Percentiles rank a stretch among this genome's conserved stretches.
These are phyloP conservation scores for Tachysurus vachellii DNA, from an alignment of 2,113 vertebrate species.

Conservation along the genomic window DNA sequence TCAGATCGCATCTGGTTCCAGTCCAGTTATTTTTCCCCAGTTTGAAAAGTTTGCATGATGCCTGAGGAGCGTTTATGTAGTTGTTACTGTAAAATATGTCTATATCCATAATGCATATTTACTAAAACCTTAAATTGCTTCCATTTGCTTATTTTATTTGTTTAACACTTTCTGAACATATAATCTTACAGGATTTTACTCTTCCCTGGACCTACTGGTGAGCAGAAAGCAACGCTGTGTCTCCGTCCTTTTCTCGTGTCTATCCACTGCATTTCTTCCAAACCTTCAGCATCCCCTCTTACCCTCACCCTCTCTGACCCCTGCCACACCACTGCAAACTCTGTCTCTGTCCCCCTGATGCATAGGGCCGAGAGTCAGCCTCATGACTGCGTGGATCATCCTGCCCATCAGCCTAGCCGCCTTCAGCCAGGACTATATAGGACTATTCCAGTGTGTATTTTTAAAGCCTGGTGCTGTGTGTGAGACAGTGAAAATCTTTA, in stretches of 20 bases:
- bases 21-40: background rate
- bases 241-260: conserved; percentile 65
- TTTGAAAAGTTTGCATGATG: background rate
- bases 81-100: background rate
- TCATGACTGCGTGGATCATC: conserved; percentile 95
- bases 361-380: conserved; percentile 76
- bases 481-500: background rate
- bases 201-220: conserved; percentile 29
- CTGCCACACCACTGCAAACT: conserved; percentile 39
- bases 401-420: conserved; percentile 90
- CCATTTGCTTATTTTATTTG: background rate
- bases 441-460: background rate
- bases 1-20: background rate
- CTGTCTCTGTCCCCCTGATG: conserved; percentile 72
- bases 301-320: conserved; percentile 54
- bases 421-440: conserved; percentile 64
- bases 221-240: conserved; percentile 32
- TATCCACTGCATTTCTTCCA: conserved; percentile 63
- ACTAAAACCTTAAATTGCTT: background rate
- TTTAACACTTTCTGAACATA: background rate
- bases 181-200: background rate
- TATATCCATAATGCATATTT: background rate
- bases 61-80: background rate
- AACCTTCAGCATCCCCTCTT: conserved; percentile 62
- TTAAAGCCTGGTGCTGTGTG: background rate